Percentiles rank a stretch among this genome's conserved stretches.
Evolutionary conservation across 1,140 invertebrate genomes (phyloP).

Genomic region (Sitophilus oryzae): DNA sequence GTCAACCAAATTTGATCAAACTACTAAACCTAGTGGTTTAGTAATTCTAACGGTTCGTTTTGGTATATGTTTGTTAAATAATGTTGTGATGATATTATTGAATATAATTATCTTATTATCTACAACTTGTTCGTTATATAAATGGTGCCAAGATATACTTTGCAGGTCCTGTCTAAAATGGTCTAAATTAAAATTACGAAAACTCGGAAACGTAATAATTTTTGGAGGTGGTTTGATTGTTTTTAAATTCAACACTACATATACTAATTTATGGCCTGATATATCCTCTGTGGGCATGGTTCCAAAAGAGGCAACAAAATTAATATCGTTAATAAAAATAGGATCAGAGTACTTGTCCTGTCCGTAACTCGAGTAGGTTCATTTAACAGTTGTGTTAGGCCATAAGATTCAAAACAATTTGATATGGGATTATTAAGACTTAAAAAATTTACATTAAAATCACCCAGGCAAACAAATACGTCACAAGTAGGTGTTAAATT

Average conservation of each 20-base stretch:
- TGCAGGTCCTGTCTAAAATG: too few relatives aligned
- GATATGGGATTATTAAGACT: not conserved
- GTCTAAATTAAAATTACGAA: not conserved
- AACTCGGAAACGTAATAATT: not conserved
- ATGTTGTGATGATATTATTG: too few relatives aligned
- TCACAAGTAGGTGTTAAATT: not conserved
- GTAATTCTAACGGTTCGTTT: too few relatives aligned
- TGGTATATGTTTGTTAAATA: too few relatives aligned
- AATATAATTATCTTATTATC: too few relatives aligned
- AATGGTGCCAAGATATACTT: too few relatives aligned
- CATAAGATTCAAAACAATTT: slow-evolving; percentile 1
- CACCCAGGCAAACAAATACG: not conserved
- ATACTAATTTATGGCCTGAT: not conserved
- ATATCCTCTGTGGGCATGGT: not conserved
- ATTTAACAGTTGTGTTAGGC: not conserved
- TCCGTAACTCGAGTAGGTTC: not conserved
- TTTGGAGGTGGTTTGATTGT: not conserved
- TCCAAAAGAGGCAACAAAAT: not conserved
- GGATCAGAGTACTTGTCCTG: not conserved
- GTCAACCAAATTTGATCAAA: too few relatives aligned
- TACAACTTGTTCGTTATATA: too few relatives aligned
- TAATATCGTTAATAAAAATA: not conserved
- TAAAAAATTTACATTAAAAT: slow-evolving; percentile 1
- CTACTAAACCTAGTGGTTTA: too few relatives aligned
- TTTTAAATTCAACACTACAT: not conserved